Conservation (phyloP, 2,888 invertebrate species). For the Tetanocera ferruginea region DNA sequence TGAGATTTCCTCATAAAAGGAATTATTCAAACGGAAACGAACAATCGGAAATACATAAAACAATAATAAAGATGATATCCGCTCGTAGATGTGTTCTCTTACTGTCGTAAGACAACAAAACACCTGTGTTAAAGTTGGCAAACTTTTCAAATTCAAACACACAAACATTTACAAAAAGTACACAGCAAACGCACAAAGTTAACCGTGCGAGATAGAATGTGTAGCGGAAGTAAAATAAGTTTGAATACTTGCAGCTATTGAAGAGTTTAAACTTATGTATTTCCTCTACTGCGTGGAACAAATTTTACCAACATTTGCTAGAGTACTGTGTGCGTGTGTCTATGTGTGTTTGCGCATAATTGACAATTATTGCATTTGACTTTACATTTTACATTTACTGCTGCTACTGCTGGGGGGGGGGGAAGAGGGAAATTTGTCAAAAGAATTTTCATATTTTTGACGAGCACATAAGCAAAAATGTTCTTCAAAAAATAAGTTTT, state of each 20-base stretch:
- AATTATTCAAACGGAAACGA: neutral
- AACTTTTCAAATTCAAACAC: neutral
- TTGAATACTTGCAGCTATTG: neutral
- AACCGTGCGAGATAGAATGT: neutral
- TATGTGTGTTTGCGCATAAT: conserved; percentile 27
- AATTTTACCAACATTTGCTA: neutral
- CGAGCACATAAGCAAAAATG: neutral
- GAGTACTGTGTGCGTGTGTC: neutral
- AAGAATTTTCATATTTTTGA: conserved; percentile 7
- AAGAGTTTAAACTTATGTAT: neutral
- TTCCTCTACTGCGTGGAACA: no score
- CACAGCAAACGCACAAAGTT: no score
- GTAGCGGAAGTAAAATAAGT: neutral
- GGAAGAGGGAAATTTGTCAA: neutral
- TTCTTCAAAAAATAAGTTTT: neutral
- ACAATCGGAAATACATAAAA: conserved; percentile 1
- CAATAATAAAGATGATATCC: conserved; percentile 12
- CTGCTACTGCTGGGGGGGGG: neutral
- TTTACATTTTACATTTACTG: neutral
- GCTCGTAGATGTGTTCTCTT: neutral
- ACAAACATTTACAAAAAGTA: neutral
- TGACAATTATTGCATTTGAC: conserved; percentile 35
- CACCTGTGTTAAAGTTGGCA: conserved; percentile 9
- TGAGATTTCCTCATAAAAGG: neutral
- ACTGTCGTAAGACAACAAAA: conserved; percentile 3